Base-by-base conservation (phyloP, 2,888 invertebrate genomes). In the Drosophila subsilvestris region DNA sequence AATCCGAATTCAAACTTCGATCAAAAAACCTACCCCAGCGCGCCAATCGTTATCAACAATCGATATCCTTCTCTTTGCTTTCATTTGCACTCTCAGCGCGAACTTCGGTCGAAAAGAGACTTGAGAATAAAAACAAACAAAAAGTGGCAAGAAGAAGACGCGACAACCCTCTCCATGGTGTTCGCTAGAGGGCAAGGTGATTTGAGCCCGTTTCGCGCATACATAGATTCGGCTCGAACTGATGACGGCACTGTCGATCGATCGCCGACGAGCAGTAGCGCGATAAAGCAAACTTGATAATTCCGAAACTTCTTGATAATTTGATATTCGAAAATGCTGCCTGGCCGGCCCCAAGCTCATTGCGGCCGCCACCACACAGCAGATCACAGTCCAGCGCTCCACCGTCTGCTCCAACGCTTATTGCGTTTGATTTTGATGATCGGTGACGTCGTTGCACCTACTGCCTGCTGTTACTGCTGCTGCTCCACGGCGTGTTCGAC, bases 141-240 rank as follows among this genome's bases (percentile, higher is more conserved):
- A 14, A 14, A 37, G 14, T 1, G n/a, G n/a, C 37, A 37, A 37
- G 37, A 37, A 37, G 37, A 37, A 37, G 37, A 37, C 6, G 14
- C 37, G 7, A 27, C 25, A n/a, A n/a, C 37, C 37, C 37, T n/a
- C 37, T 37, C 37, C 37, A 37, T 4, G 12, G 29, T 10, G 10
- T 10, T 1, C 2, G 32, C 12, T 5, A 5, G 29, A 32, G 29
- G 37, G 37, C 37, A 37, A 37, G 17, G 17, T 50, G 51, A 20
- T 72, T 54, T 61, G 50, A 83, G 74, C 80, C 57, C 71, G 74
- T 83, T 82, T 77, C 44, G 71, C 79, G 27, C 55, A 81, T 63
- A 62, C 55, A 81, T 63, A 62, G 61, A 55, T 78, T 69, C 50
- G 67, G 65, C 54, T 55, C 54, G 32, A 49, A 37, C 37, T 51